Base-by-base conservation (phyloP, 2,113 vertebrate species). In the Prionailurus bengalensis region DNA sequence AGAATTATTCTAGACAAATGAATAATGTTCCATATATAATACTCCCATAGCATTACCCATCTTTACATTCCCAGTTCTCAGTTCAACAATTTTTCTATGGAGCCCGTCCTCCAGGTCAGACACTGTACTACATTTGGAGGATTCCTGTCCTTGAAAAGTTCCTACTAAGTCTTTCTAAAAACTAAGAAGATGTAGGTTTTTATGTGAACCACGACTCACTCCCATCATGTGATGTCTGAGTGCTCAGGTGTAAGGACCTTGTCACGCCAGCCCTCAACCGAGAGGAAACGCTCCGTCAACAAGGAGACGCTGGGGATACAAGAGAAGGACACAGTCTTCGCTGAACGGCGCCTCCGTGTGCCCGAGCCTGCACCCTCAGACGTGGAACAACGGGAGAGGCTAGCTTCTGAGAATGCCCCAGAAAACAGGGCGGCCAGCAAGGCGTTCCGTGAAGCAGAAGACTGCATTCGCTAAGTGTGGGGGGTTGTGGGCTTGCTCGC, bases 261-360 rank as follows among this genome's bases (percentile, higher is more conserved):
- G 7, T 81, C 15, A 5, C 1, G 7, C 17, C 31, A 63, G 39
- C 51, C 73, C 39, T 39, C 36, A 17, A 17, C 45, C 31, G 68
- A 74, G 33, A 16, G 33, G 76, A 81, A 81, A 36, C 15, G 63
- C 76, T 68, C 25, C 9, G 4, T 17, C 31, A 6, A 21, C 11
- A 39, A 31, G 66, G n/a, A 33, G 19, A 33, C 31, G 2, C 79
- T 39, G 4, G 3, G 8, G 2, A 45, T 31, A 16, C 12, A 0
- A 74, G 25, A 23, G 53, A 14, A 63, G 45, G 10, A 58, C 14
- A 1, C 29, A 12, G 0, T 9, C 31, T 29, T 21, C 31, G 2
- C 3, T 0, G 74, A 13, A 13, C 31, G 71, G 27, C 23, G 85
- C 82, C 12, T 66, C 42, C 16, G 0, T 39, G 8, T 39, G 29